These are phyloP conservation scores for Tineola bisselliella DNA, from an alignment of 2,888 invertebrate genomes.

Conservation along the genomic window DNA sequence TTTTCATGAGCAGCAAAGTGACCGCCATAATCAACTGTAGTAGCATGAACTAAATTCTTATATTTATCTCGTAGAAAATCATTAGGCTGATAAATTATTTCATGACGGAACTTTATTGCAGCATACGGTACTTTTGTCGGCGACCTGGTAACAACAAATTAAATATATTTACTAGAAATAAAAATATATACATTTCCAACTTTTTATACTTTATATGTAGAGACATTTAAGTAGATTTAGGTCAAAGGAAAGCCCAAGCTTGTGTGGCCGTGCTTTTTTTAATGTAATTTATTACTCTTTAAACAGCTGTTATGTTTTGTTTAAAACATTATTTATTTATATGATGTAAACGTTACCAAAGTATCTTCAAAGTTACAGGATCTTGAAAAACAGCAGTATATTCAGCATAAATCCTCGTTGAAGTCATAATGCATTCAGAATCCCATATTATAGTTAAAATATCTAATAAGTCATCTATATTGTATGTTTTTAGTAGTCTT, in stretches of 20 bases:
- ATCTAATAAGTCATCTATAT: constrained; percentile 73
- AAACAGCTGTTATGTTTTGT: too few relatives aligned
- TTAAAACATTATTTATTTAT: too few relatives aligned
- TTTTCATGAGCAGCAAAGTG: constrained; percentile 82
- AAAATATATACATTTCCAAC: too few relatives aligned
- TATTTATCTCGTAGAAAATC: constrained; percentile 60
- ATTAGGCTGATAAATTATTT: constrained; percentile 64
- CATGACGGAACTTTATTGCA: constrained; percentile 72
- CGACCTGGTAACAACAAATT: too few relatives aligned
- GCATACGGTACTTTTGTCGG: constrained; percentile 70
- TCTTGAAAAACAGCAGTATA: constrained; percentile 23
- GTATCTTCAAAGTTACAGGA: constrained; percentile 7
- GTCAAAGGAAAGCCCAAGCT: too few relatives aligned
- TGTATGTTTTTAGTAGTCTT: constrained; percentile 63
- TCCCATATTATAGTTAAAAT: constrained; percentile 81
- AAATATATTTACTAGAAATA: too few relatives aligned
- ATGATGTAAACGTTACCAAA: too few relatives aligned
- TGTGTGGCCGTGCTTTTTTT: too few relatives aligned
- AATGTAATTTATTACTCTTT: too few relatives aligned
- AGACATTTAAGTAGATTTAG: too few relatives aligned
- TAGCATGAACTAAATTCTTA: constrained; percentile 69
- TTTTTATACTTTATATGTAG: too few relatives aligned
- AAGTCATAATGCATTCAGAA: constrained; percentile 72
- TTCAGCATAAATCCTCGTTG: constrained; percentile 74
- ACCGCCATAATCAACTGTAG: constrained; percentile 70